These are phyloP conservation scores for Unio pictorum DNA, from an alignment of 2,888 invertebrate genomes.

Conservation along the genomic window DNA sequence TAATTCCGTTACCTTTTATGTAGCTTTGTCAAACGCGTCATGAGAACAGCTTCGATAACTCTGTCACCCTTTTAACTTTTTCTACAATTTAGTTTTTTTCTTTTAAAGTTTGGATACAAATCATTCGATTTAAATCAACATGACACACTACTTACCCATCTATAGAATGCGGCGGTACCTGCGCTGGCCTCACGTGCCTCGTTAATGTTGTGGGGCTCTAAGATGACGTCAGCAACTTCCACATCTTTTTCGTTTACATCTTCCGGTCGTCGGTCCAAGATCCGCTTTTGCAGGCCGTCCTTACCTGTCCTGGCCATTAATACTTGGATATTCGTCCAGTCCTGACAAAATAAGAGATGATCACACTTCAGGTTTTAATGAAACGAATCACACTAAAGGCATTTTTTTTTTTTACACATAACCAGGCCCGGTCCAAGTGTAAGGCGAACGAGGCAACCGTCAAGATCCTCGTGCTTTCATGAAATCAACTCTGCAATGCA, in stretches of 20 bases:
- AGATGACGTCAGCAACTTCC: constrained; percentile 27
- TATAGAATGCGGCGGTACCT: constrained; percentile 39
- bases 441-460: too few species aligned
- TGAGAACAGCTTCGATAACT: too few species aligned
- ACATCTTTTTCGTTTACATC: constrained; percentile 22
- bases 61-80: too few species aligned
- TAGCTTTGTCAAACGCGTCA: too few species aligned
- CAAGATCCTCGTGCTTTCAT: too few species aligned
- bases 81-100: too few species aligned
- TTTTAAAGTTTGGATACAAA: too few species aligned
- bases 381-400: too few species aligned
- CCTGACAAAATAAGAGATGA: constrained; percentile 18
- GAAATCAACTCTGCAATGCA: too few species aligned
- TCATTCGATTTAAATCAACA: neutral
- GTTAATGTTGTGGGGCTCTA: constrained; percentile 30
- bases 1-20: too few species aligned
- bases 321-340: constrained; percentile 44
- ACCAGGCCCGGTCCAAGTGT: too few species aligned
- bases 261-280: constrained; percentile 30
- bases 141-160: constrained; percentile 37
- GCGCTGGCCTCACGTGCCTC: constrained; percentile 37
- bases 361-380: neutral
- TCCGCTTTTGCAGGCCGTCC: constrained; percentile 35
- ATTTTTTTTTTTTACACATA: too few species aligned
- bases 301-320: constrained; percentile 36